Base-by-base conservation (phyloP, 1,140 invertebrate species). In the Bombus polaris region DNA sequence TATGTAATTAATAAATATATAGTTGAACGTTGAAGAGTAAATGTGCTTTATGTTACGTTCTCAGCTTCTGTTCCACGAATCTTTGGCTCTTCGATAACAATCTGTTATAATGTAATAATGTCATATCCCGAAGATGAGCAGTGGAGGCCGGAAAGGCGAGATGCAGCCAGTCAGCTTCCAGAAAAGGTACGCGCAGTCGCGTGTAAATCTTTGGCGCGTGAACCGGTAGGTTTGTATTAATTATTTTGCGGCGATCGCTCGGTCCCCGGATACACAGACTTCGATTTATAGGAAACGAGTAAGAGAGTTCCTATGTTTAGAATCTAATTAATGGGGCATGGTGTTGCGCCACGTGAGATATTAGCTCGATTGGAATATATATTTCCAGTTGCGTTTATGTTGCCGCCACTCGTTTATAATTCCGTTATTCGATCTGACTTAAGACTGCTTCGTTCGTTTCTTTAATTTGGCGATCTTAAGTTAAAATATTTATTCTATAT, bases 81-180 rank as follows among this genome's bases (percentile, higher is more conserved):
- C 39, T 57, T 22, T 59, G 44, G 28, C 37, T 65, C 62, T 62
- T 66, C 53, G 75, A 87, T 90, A 81, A 90, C 53, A 72, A 90
- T 85, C 15, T 86, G 85, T 32, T 73, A 88, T 88, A 88, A 90
- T 83, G n/a, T 77, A 86, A 90, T 90, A 90, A 62, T 62, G 85
- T 90, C 68, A 86, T 83, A 79, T n/a, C 53, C 53, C 32, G 35
- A 65, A 57, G 59, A 22, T 13, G 25, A 42, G 15, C 39, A n/a
- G 57, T 28, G n/a, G 71, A n/a, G 59, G 22, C 57, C 65, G 70
- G 44, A 44, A 74, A 80, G 37, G 57, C 59, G 42, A 77, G 25
- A 68, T 44, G 75, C 79, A 62, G 53, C 62, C 42, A 35, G 42
- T 59, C 62, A 57, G 44, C 65, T 70, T 68, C 73, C 42, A 70